A percentile compares a stretch with the other conserved stretches of the same genome.
These are phyloP conservation scores for Tangara arthus DNA, from an alignment of 2,797 vertebrate species.

Conservation along the genomic window DNA sequence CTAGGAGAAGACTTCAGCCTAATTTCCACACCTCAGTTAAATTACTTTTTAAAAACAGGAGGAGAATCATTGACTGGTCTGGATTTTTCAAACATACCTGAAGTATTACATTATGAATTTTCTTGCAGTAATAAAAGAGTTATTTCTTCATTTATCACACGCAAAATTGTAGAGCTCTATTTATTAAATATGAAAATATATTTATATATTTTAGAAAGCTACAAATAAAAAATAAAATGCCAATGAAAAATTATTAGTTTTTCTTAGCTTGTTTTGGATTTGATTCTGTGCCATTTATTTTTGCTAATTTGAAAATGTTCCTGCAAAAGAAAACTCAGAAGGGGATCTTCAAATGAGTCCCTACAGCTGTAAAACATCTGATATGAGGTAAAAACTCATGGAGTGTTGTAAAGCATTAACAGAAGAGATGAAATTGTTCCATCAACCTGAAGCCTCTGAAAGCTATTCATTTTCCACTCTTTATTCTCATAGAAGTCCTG, in stretches of 20 bases:
- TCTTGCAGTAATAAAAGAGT: background rate
- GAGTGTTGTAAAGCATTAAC: constrained; percentile 55
- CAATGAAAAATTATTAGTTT: background rate
- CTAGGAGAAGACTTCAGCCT: background rate
- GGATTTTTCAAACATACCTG: background rate
- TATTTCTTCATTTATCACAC: background rate
- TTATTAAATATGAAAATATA: background rate
- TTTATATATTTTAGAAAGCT: background rate
- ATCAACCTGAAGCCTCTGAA: constrained; percentile 23
- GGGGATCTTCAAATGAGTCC: background rate
- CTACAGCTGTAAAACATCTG: constrained; percentile 60
- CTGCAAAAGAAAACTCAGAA: background rate
- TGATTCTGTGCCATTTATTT: background rate
- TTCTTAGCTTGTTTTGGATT: background rate
- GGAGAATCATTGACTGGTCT: background rate
- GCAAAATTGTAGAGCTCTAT: background rate
- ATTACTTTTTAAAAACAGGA: background rate
- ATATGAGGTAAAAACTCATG: constrained; percentile 58
- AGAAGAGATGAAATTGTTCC: constrained; percentile 46
- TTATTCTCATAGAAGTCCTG: background rate
- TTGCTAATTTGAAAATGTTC: background rate
- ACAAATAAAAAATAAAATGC: background rate
- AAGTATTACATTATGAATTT: background rate
- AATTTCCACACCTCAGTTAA: background rate
- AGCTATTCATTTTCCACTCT: constrained; percentile 36